Conservation (phyloP, 2,113 vertebrate species). For the Phyllostomus discolor region DNA sequence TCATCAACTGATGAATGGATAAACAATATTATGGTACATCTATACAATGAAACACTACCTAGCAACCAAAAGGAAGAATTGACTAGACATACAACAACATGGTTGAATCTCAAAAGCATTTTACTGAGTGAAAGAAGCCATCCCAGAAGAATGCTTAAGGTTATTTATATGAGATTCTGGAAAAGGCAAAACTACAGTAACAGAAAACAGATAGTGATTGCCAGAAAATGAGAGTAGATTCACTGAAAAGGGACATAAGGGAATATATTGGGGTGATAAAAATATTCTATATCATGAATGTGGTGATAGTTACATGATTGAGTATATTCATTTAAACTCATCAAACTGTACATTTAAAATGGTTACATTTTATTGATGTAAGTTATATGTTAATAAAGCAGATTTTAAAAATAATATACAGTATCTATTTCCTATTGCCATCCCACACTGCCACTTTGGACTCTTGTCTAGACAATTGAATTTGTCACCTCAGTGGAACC, state of each 20-base stretch:
- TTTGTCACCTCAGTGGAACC: not conserved
- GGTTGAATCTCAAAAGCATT: not conserved
- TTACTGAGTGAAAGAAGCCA: not conserved
- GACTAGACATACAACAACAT: not conserved
- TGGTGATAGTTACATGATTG: not conserved
- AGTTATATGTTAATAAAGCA: not conserved
- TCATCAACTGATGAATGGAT: not conserved
- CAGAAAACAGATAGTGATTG: not conserved
- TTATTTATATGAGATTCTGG: not conserved
- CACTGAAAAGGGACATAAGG: not conserved
- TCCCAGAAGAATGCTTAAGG: not conserved
- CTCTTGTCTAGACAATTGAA: not conserved
- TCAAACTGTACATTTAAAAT: not conserved
- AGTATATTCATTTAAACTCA: not conserved
- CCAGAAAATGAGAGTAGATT: not conserved
- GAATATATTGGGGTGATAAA: not conserved
- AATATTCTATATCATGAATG: not conserved
- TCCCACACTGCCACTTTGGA: not conserved
- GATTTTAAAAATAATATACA: not conserved
- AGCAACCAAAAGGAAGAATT: not conserved
- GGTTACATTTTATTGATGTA: not conserved
- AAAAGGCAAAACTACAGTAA: not conserved
- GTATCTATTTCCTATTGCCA: not conserved
- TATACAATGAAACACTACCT: not conserved
- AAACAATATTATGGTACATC: not conserved